A percentile compares a stretch with the other conserved stretches of the same genome.
Conservation (phyloP, 2,888 invertebrate genomes). For the Chymomyza amoena region DNA sequence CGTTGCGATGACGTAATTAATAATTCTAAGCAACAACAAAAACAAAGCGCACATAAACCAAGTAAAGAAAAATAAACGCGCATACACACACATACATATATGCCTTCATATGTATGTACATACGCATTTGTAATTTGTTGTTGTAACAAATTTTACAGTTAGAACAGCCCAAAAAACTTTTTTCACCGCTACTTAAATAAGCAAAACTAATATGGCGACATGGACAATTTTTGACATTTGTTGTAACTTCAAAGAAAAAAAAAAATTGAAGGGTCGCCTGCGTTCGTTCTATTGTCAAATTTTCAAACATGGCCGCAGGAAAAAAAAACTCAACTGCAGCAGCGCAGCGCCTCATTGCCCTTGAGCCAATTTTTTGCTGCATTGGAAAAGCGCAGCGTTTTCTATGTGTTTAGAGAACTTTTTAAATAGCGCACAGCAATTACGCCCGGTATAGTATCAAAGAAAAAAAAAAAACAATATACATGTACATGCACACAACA, state of each 20-base stretch:
- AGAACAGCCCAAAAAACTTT: constrained; percentile 49
- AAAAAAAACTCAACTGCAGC: constrained; percentile 10
- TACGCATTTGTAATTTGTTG: constrained; percentile 37
- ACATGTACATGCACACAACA: constrained; percentile 26
- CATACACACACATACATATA: constrained; percentile 7
- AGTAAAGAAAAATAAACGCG: constrained; percentile 17
- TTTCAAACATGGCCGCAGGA: constrained; percentile 56
- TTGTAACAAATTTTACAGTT: constrained; percentile 41
- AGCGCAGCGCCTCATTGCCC: constrained; percentile 47
- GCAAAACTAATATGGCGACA: constrained; percentile 65
- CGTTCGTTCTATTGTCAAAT: constrained; percentile 16
- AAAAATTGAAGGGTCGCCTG: constrained; percentile 11
- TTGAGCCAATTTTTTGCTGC: constrained; percentile 51
- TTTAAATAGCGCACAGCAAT: neutral
- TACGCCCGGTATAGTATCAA: constrained; percentile 32
- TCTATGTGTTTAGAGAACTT: constrained; percentile 13
- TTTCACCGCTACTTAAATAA: constrained; percentile 60
- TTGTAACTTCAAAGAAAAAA: constrained; percentile 27
- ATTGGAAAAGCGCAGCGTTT: constrained; percentile 4
- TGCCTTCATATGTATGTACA: constrained; percentile 14
- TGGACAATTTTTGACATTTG: constrained; percentile 53
- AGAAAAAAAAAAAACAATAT: constrained; percentile 20
- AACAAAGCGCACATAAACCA: constrained; percentile 27
- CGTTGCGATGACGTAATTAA: constrained; percentile 66
- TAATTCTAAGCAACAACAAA: constrained; percentile 48